Conservation (phyloP, 2,888 invertebrate genomes). For the Volucella zonaria region DNA sequence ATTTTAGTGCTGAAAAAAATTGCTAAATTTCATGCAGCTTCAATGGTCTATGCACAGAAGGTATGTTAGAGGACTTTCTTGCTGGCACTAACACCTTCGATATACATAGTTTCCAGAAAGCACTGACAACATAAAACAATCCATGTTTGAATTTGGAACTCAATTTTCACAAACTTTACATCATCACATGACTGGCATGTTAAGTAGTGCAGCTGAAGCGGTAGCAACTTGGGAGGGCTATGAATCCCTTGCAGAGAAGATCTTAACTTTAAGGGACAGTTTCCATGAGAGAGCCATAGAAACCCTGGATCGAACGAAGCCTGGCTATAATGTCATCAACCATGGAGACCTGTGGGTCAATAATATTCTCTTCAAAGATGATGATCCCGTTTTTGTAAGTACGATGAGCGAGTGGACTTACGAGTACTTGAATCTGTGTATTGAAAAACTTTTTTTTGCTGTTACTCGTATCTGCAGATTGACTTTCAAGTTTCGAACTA, state of each 20-base stretch:
- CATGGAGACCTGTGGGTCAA: slow-evolving; percentile 84
- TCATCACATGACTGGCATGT: slow-evolving; percentile 28
- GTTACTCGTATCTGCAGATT: slow-evolving; percentile 76
- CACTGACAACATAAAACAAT: slow-evolving; percentile 69
- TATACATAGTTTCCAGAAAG: slow-evolving; percentile 73
- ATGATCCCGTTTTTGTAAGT: slow-evolving; percentile 68
- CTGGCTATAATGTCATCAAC: slow-evolving; percentile 80
- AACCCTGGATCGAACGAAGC: slow-evolving; percentile 8
- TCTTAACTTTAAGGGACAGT: slow-evolving; percentile 76
- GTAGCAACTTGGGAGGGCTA: slow-evolving; percentile 80
- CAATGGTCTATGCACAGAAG: slow-evolving; percentile 83
- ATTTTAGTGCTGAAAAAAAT: slow-evolving; percentile 82
- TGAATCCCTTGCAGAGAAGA: slow-evolving; percentile 80
- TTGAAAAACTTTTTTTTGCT: background rate
- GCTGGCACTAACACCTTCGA: background rate
- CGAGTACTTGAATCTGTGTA: background rate
- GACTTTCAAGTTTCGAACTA: slow-evolving; percentile 80
- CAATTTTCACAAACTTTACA: slow-evolving; percentile 31
- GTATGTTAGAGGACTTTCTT: slow-evolving; percentile 70
- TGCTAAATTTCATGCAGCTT: slow-evolving; percentile 83
- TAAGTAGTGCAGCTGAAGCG: slow-evolving; percentile 74
- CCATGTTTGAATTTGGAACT: slow-evolving; percentile 73
- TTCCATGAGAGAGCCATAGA: slow-evolving; percentile 69
- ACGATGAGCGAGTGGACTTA: too few relatives aligned
- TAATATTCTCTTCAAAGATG: slow-evolving; percentile 82